Evolutionary conservation across 2,888 invertebrate species (phyloP).

Genomic region (Drosophila siamana): DNA sequence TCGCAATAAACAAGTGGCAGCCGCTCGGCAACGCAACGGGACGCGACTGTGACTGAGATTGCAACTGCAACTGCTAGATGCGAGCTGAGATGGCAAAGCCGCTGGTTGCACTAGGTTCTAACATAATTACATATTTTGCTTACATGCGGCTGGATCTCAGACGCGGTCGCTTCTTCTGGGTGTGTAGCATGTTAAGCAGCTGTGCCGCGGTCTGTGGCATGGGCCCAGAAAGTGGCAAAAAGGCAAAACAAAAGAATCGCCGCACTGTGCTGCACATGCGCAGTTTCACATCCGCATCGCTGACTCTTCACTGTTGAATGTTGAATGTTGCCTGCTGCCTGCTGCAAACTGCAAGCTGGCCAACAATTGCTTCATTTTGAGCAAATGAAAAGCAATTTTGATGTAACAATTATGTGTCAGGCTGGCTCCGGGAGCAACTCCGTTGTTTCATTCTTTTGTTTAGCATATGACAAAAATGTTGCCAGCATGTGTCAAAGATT

Average conservation of each 20-base stretch:
- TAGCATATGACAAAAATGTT: constrained; percentile 69
- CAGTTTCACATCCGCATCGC: constrained; percentile 76
- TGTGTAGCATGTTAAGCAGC: constrained; percentile 76
- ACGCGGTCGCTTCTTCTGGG: constrained; percentile 29
- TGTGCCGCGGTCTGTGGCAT: constrained; percentile 30
- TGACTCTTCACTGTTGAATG: constrained; percentile 32
- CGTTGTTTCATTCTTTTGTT: constrained; percentile 71
- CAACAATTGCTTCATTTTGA: constrained; percentile 77
- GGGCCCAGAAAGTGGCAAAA: constrained; percentile 68
- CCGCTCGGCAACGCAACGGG: constrained; percentile 27
- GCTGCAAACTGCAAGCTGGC: constrained; percentile 2
- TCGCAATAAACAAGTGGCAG: constrained; percentile 51
- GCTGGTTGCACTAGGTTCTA: constrained; percentile 62
- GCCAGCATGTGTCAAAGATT: constrained; percentile 51
- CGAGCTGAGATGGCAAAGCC: constrained; percentile 9
- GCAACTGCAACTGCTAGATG: constrained; percentile 24
- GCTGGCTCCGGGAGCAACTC: constrained; percentile 45
- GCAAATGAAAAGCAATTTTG: constrained; percentile 78
- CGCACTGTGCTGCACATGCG: constrained; percentile 59
- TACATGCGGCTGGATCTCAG: constrained; percentile 48
- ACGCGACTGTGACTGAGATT: background rate
- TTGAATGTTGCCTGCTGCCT: constrained; percentile 3
- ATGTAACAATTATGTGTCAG: constrained; percentile 67
- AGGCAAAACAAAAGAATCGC: constrained; percentile 72
- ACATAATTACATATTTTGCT: constrained; percentile 75